Evolutionary conservation across 2,797 vertebrate genomes (phyloP).

Genomic region (Sylvilagus floridanus): DNA sequence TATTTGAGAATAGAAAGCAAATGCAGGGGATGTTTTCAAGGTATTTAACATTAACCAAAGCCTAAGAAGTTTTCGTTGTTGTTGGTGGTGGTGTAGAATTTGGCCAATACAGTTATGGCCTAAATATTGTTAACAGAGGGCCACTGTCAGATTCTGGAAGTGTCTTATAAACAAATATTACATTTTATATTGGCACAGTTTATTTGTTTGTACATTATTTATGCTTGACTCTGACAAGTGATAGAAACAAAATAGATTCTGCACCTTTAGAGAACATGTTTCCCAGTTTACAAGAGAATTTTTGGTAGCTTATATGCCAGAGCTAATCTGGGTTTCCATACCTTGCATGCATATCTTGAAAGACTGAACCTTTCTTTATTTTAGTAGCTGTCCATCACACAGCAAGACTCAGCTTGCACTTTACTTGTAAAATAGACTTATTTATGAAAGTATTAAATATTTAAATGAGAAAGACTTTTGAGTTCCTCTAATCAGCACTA

Average conservation of each 20-base stretch:
- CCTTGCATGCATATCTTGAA: conserved; percentile 49
- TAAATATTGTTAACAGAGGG: conserved; percentile 83
- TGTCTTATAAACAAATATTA: conserved; percentile 82
- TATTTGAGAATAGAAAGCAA: conserved; percentile 48
- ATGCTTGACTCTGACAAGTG: conserved; percentile 83
- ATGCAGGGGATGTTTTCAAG: conserved; percentile 21
- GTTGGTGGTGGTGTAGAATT: conserved; percentile 55
- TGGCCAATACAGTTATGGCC: conserved; percentile 82
- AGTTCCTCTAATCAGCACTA: conserved; percentile 39
- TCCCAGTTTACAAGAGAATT: conserved; percentile 81
- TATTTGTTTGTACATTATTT: conserved; percentile 84
- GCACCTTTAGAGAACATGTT: conserved; percentile 86
- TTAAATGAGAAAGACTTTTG: conserved; percentile 7
- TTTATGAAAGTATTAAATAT: conserved; percentile 23
- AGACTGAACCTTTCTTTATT: not conserved
- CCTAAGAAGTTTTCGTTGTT: conserved; percentile 57
- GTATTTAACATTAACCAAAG: conserved; percentile 62
- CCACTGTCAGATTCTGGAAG: conserved; percentile 82
- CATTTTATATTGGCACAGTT: conserved; percentile 81
- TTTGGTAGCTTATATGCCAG: conserved; percentile 69
- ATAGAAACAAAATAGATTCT: conserved; percentile 82
- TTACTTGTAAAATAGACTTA: conserved; percentile 9
- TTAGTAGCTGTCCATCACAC: rapidly evolving
- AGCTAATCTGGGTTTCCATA: conserved; percentile 66
- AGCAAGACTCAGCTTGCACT: not conserved